Evolutionary conservation across 1,140 invertebrate genomes (phyloP), one percentile per base, ranked within the genome.

Genomic region (Dinoponera quadriceps): DNA sequence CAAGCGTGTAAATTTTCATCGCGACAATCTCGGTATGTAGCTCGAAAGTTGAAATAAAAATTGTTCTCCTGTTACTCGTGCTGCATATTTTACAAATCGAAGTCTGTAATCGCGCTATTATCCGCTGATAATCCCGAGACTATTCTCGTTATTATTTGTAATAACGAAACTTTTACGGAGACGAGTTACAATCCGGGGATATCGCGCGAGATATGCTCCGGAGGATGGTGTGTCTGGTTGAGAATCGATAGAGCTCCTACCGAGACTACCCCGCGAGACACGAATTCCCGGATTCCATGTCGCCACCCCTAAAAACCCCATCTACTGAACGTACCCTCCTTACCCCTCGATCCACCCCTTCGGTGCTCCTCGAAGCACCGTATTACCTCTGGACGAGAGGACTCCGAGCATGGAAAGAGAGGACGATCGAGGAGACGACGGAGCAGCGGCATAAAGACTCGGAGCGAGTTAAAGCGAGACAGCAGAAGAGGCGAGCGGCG

Each of bases 221-320:
- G 84, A 88, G 88, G 84, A 90, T 86, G 88, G 89, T 88, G 84
- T 84, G 87, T 90, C 89, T 90, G 86, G 89, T 89, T 88, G 85
- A 88, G 89, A 90, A 90, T 90, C 89, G 89, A 90, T 90, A 88
- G 83, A 90, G 89, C 89, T 90, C 86, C 88, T 86, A 54, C 84
- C 88, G 86, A 90, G 82, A 88, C 88, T 87, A 88, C 89, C 89
- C 84, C 85, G 85, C 88, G 88, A 89, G 88, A 90, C 88, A 90
- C 88, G 88, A 89, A 89, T 89, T 90, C 88, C 88, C 88, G 85
- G 88, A 90, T 90, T 89, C 88, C 84, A 90, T 82, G 85, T 87
- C 88, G 85, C 88, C 88, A 89, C 88, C 88, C 88, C 88, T 83
- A 87, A 89, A 89, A 89, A 89, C 88, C 83, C 85, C 88, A 89